Evolutionary conservation across 2,113 vertebrate genomes (phyloP).

Genomic region (Circaetus gallicus): DNA sequence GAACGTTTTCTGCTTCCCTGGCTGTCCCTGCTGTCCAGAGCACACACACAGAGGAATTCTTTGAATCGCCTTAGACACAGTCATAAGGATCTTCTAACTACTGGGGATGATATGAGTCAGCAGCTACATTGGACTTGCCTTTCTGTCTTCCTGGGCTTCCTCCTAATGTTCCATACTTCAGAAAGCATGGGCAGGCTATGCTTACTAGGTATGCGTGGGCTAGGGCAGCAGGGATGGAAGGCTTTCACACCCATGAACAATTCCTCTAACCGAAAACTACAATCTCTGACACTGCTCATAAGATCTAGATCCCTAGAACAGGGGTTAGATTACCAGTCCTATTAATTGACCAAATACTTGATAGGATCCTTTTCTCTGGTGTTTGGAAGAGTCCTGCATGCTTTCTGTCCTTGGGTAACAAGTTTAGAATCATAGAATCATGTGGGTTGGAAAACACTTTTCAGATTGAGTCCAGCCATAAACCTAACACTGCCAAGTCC

Average conservation of each 20-base stretch:
- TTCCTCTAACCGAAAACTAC: background rate
- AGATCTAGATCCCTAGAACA: background rate
- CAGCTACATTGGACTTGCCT: background rate
- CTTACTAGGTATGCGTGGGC: fast-evolving
- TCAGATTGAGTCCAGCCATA: background rate
- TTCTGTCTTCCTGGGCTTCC: background rate
- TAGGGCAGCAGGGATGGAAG: background rate
- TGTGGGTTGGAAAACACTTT: background rate
- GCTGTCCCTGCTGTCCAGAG: background rate
- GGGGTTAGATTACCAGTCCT: background rate
- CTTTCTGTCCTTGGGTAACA: background rate
- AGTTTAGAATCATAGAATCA: no score
- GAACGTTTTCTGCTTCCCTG: background rate
- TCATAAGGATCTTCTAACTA: background rate
- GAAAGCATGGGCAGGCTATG: fast-evolving
- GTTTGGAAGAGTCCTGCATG: background rate
- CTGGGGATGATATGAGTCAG: background rate
- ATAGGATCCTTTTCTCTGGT: background rate
- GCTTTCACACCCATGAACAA: background rate
- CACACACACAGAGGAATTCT: no score
- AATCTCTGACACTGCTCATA: background rate
- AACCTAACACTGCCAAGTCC: background rate
- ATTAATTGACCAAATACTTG: background rate
- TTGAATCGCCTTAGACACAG: background rate
- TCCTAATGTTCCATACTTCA: background rate